Percentiles rank a stretch among this genome's conserved stretches.
Evolutionary conservation across 2,113 vertebrate genomes (phyloP).

Genomic region (Okapia johnstoni): DNA sequence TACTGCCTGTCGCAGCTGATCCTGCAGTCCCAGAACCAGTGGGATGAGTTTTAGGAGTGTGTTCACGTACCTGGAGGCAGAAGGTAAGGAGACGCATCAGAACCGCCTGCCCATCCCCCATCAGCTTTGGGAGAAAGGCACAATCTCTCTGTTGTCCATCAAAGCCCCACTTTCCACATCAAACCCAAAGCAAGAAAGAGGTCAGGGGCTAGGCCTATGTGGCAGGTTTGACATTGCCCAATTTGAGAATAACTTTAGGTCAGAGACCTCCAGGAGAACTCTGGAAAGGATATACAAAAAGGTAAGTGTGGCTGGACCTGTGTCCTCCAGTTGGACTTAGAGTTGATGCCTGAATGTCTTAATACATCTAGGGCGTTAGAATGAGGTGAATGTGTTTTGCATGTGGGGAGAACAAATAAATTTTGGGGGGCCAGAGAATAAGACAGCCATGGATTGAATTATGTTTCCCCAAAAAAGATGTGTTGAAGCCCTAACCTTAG

Average conservation of each 20-base stretch:
- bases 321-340: not conserved
- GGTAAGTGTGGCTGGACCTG: not conserved
- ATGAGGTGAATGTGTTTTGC: not conserved
- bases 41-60: constrained; percentile 97
- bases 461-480: not conserved
- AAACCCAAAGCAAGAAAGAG: constrained; percentile 29
- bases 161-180: not conserved
- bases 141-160: not conserved
- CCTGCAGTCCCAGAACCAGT: constrained; percentile 93
- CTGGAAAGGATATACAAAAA: not conserved
- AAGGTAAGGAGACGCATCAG: constrained; percentile 36
- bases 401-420: not conserved
- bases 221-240: not conserved
- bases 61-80: constrained; percentile 91
- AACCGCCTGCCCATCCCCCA: not conserved
- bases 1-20: constrained; percentile 94
- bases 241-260: not conserved
- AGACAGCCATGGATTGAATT: not conserved
- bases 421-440: not conserved
- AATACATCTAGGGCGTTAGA: not conserved
- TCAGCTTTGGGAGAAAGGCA: not conserved
- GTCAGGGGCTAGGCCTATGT: not conserved
- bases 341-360: not conserved
- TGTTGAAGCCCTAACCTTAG: not conserved
- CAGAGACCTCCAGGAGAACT: not conserved